Base-by-base conservation (phyloP, 2,888 invertebrate species). In the Ashinkailepas kermadecensis region DNA sequence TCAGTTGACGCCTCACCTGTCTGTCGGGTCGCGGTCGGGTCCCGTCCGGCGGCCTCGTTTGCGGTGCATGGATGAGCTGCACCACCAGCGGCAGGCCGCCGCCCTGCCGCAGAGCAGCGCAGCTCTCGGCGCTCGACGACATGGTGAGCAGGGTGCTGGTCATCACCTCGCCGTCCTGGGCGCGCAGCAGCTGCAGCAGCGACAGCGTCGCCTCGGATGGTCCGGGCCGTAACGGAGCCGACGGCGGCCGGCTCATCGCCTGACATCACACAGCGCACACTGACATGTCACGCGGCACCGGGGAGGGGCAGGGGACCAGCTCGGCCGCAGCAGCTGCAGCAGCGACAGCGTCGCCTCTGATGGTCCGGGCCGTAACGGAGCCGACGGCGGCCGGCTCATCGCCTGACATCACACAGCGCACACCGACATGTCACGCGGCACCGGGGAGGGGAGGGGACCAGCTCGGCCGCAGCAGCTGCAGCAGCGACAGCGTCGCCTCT, bases 181-280 rank as follows among this genome's bases (percentile, higher is more conserved):
- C 94, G 39, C 95, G 95, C 82, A 92, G 87, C 92, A 97, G 94
- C 0, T 96, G 94, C 83, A 98, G 90, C 84, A 98, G 89, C 81
- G 95, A 96, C 88, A 96, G 96, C 0, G 98, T 96, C 88, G 97
- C 96, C 88, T 97, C 97, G 86, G 96, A 95, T 91, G 96, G 80
- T 12, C 39, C 80, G 15, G 25, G 54, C 15, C 23, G 59, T 15
- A 12, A 12, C 23, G 59, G 58, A 25, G 58, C 18, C 39, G 57
- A 10, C 58, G 13, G 23, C 79, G 10, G n/a, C 12, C 21, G 12
- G 57, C 59, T 25, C 39, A 9, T 21, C 59, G 23, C 13, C 67
- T 67, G 67, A 9, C n/a, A 4, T 39, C 39, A 39, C 39, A 39
- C 39, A 39, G 39, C 39, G 39, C 39, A 1, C 39, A 4, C 39